A percentile compares a stretch with the other conserved stretches of the same genome.
Evolutionary conservation across 2,888 invertebrate genomes (phyloP).

Genomic region (Hyles lineata): DNA sequence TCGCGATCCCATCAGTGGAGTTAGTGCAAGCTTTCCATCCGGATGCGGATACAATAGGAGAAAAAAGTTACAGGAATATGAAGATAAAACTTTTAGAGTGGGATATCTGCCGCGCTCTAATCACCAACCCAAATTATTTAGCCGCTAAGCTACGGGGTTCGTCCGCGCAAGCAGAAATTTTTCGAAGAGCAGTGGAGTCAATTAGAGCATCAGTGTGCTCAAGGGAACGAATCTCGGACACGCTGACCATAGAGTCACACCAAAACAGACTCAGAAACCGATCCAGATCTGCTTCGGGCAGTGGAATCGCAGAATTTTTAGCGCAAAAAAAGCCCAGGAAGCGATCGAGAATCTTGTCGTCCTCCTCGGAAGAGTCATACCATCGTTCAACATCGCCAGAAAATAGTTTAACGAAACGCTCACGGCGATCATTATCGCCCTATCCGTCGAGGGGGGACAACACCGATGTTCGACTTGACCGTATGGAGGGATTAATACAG

Average conservation of each 20-base stretch:
- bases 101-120: constrained; percentile 4
- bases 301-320: neutral
- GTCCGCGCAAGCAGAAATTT: neutral
- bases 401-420: neutral
- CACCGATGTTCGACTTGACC: neutral
- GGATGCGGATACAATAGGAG: constrained; percentile 12
- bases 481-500: neutral
- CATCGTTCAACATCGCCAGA: neutral
- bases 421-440: neutral
- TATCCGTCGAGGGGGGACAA: neutral
- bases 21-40: constrained; percentile 24
- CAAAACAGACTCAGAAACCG: neutral
- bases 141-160: neutral
- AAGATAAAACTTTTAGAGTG: constrained; percentile 4
- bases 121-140: neutral
- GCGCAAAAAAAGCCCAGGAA: neutral
- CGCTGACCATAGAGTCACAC: no score
- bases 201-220: neutral
- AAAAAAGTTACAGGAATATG: constrained; percentile 18
- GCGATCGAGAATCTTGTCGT: neutral
- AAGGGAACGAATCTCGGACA: neutral
- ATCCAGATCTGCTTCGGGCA: neutral
- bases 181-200: neutral
- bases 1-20: constrained; percentile 11
- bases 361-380: neutral